A percentile compares a stretch with the other conserved stretches of the same genome.
These are phyloP conservation scores for Belgica antarctica DNA, from an alignment of 2,888 invertebrate genomes.

Conservation along the genomic window DNA sequence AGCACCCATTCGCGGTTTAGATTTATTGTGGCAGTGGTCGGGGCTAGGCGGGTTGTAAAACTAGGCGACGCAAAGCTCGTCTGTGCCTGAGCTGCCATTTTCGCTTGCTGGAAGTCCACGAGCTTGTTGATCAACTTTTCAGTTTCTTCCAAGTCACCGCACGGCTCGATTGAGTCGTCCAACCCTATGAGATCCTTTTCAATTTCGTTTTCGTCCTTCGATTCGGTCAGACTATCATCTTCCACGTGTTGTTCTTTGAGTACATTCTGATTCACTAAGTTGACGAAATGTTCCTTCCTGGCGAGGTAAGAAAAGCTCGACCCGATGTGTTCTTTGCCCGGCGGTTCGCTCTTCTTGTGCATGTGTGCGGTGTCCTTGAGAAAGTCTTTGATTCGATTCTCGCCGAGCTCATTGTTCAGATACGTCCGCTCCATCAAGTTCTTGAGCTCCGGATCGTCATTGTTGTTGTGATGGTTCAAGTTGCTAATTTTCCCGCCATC, in stretches of 20 bases:
- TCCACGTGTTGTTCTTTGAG: constrained; percentile 44
- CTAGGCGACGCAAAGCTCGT: background rate
- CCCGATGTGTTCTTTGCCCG: constrained; percentile 53
- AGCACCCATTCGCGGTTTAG: constrained; percentile 87
- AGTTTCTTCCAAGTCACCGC: constrained; percentile 39
- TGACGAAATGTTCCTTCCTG: constrained; percentile 55
- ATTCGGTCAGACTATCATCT: background rate
- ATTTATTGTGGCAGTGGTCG: constrained; percentile 48
- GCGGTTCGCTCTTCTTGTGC: constrained; percentile 53
- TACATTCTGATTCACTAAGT: constrained; percentile 55
- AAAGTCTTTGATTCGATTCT: constrained; percentile 54
- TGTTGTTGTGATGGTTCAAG: constrained; percentile 33
- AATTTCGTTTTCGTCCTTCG: constrained; percentile 20
- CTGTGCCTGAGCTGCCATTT: background rate
- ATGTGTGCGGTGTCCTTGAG: constrained; percentile 55
- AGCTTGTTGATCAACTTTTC: constrained; percentile 32
- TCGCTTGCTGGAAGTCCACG: constrained; percentile 26
- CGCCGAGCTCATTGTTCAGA: constrained; percentile 50
- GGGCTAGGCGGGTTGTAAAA: constrained; percentile 11
- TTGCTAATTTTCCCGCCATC: constrained; percentile 40
- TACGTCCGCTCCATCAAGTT: constrained; percentile 39
- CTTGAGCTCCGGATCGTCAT: constrained; percentile 29
- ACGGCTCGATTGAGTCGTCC: constrained; percentile 37
- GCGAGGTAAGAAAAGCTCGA: constrained; percentile 55
- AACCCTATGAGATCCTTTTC: constrained; percentile 43